Evolutionary conservation across 2,113 vertebrate genomes (phyloP), one percentile per base, ranked within the genome.

Genomic region (Clinocottus analis): DNA sequence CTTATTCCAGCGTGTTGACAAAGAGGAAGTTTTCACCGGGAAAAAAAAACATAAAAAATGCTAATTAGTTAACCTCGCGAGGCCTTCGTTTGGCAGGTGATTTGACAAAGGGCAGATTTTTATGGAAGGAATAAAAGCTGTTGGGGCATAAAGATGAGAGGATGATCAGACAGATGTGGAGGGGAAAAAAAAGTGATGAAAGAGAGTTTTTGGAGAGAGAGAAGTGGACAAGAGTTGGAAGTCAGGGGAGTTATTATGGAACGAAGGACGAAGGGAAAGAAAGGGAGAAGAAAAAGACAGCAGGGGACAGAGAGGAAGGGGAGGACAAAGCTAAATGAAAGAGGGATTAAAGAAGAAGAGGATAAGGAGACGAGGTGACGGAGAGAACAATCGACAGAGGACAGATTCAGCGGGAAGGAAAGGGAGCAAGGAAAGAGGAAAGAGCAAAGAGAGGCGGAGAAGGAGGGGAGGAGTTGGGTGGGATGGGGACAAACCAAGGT

Each of bases 401-500:
- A 81, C 82, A 67, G 68, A 76, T 77, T 85, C 65, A 83, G 83
- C 75, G 77, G 72, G 72, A 84, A 58, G 77, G 84, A 78, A 58
- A 73, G 61, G 66, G 33, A 64, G 77, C 43, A 75, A 78, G 89
- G 79, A 82, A 83, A 83, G 89, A 78, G 89, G 79, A 82, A 83
- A 83, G 89, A 82, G 67, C 72, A 55, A 79, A 79, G 72, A 75
- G 79, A 69, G 66, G 80, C 80, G 81, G 68, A n/a, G n/a, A 58
- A 68, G 49, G 51, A 69, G 69, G 72, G 73, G 66, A 62, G 41
- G 74, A 71, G 74, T 25, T 80, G 60, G 56, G 77, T 64, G 81
- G 83, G 92, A 92, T 89, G 2, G 84, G 92, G 90, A 93, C 87
- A 93, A 95, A 92, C 94, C 94, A 96, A 93, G 95, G 94, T 95